Conservation (phyloP, 2,888 invertebrate genomes). For the Lasius platythorax region DNA sequence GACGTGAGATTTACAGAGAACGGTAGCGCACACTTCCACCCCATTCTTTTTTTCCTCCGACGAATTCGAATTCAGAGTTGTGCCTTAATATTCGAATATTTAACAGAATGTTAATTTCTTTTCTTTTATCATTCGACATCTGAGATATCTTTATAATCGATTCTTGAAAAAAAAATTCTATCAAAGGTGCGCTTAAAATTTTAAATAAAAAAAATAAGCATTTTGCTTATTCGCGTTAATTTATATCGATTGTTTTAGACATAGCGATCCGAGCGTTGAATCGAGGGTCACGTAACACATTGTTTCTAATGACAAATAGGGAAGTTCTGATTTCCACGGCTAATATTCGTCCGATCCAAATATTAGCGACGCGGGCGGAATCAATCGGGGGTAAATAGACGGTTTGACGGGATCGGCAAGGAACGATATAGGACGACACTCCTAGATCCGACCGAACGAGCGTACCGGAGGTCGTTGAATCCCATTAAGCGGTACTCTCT, state of each 20-base stretch:
- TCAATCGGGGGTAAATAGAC: slow-evolving; percentile 29
- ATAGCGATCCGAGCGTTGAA: background rate
- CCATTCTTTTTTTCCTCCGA: background rate
- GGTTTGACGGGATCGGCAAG: slow-evolving; percentile 30
- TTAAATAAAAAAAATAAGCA: background rate
- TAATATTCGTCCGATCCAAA: slow-evolving; percentile 43
- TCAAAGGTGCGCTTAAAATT: background rate
- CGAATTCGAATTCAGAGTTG: background rate
- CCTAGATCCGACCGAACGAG: slow-evolving; percentile 55
- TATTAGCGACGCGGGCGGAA: slow-evolving; percentile 32
- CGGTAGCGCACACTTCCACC: background rate
- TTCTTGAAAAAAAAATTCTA: background rate
- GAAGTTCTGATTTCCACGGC: slow-evolving; percentile 31
- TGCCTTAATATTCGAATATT: background rate
- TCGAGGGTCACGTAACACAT: background rate
- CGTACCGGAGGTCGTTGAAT: slow-evolving; percentile 79
- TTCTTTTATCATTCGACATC: background rate
- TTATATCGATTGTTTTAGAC: background rate
- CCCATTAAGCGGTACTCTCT: slow-evolving; percentile 77
- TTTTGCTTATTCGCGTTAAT: background rate
- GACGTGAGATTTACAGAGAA: slow-evolving; percentile 25
- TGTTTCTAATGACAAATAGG: slow-evolving; percentile 5
- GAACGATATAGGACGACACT: slow-evolving; percentile 66
- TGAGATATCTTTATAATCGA: background rate
- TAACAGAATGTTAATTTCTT: background rate